Evolutionary conservation across 1,140 invertebrate species (phyloP).

Genomic region (Drosophila novamexicana): DNA sequence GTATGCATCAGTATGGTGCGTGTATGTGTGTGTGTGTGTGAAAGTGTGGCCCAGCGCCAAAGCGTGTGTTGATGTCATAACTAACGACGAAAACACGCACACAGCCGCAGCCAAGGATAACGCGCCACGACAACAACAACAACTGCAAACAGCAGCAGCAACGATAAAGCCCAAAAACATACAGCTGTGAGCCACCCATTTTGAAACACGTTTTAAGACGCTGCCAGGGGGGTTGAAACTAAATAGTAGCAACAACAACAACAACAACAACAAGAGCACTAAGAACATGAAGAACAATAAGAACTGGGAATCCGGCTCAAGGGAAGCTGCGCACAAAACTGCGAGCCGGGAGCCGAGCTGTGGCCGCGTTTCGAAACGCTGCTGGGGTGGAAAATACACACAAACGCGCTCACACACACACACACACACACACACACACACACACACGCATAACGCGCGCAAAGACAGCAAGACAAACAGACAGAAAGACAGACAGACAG

Average conservation of each 20-base stretch:
- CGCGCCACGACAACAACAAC: slow-evolving; percentile 35
- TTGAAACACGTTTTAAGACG: slow-evolving; percentile 73
- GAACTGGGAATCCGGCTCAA: slow-evolving; percentile 53
- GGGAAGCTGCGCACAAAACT: slow-evolving; percentile 62
- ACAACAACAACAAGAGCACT: not conserved
- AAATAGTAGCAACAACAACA: slow-evolving; percentile 27
- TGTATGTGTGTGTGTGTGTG: slow-evolving; percentile 18
- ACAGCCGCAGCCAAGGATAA: slow-evolving; percentile 39
- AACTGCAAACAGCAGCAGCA: slow-evolving; percentile 1
- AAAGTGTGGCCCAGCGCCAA: slow-evolving; percentile 29
- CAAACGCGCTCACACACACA: slow-evolving; percentile 17
- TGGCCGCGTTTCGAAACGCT: slow-evolving; percentile 55
- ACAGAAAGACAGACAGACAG: slow-evolving; percentile 12
- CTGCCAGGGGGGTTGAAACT: slow-evolving; percentile 49
- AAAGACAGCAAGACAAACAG: slow-evolving; percentile 2
- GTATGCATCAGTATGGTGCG: slow-evolving; percentile 12
- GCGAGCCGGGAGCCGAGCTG: slow-evolving; percentile 52
- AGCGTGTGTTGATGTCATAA: slow-evolving; percentile 79
- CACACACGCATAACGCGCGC: slow-evolving; percentile 1
- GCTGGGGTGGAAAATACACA: slow-evolving; percentile 64
- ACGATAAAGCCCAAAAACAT: slow-evolving; percentile 16
- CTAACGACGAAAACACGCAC: slow-evolving; percentile 44
- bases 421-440: slow-evolving; percentile 7
- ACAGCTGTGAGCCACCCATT: slow-evolving; percentile 56
- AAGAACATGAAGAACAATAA: slow-evolving; percentile 22